Evolutionary conservation across 1,140 invertebrate genomes (phyloP).

Genomic region (Aphaenogaster rudis): DNA sequence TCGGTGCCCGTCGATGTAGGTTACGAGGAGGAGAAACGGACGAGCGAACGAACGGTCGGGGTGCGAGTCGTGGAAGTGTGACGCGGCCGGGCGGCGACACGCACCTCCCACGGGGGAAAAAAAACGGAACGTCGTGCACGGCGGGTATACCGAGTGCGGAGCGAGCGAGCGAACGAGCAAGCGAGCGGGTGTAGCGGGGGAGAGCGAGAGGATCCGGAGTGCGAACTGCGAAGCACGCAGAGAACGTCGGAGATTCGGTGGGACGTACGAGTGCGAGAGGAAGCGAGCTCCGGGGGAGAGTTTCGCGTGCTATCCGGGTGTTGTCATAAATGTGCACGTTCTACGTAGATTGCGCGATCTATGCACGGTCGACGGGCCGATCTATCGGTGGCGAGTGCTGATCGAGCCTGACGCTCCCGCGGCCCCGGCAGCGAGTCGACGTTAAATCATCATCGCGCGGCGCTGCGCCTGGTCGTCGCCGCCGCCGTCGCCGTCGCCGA

Average conservation of each 20-base stretch:
- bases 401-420: slow-evolving; percentile 67
- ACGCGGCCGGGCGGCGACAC: slow-evolving; percentile 1
- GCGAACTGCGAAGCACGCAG: not conserved
- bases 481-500: not conserved
- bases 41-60: not conserved
- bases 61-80: slow-evolving; percentile 20
- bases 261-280: not conserved
- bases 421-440: slow-evolving; percentile 71
- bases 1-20: slow-evolving; percentile 39
- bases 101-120: not conserved
- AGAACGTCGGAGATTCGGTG: not conserved
- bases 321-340: slow-evolving; percentile 78
- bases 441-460: slow-evolving; percentile 66
- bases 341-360: slow-evolving; percentile 78
- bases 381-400: slow-evolving; percentile 72
- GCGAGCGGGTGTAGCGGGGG: not conserved
- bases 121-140: slow-evolving; percentile 8
- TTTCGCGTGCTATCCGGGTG: slow-evolving; percentile 57
- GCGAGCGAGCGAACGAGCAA: not conserved
- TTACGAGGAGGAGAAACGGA: slow-evolving; percentile 30
- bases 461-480: slow-evolving; percentile 46
- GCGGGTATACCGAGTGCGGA: slow-evolving; percentile 12
- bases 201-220: slow-evolving; percentile 9
- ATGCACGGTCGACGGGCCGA: slow-evolving; percentile 77
- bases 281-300: not conserved